Percentiles rank a stretch among this genome's conserved stretches.
Evolutionary conservation across 2,888 invertebrate species (phyloP).

Genomic region (Alviniconcha strummeri): DNA sequence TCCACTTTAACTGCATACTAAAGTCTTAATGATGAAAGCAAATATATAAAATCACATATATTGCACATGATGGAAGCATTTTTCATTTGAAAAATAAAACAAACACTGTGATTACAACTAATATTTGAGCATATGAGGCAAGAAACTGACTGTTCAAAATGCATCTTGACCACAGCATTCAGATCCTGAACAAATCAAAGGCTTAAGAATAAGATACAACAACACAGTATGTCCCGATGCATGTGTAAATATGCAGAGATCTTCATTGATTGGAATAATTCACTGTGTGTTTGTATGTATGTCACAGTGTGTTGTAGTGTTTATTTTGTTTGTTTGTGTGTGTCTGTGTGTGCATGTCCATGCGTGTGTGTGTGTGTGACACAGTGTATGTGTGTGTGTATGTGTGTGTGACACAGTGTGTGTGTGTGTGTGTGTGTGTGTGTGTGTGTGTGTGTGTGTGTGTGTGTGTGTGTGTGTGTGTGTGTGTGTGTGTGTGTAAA

Average conservation of each 20-base stretch:
- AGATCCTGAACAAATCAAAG: too few species aligned
- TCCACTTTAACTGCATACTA: too few species aligned
- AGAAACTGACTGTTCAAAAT: too few species aligned
- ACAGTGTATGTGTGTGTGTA: not conserved
- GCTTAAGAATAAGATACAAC: not conserved
- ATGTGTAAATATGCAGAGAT: not conserved
- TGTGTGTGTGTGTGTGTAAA: not conserved
- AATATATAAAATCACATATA: too few species aligned
- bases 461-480: not conserved
- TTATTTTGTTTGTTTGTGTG: not conserved
- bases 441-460: slow-evolving; percentile 5
- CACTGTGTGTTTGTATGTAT: not conserved
- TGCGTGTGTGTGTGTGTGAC: not conserved
- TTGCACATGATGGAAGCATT: too few species aligned
- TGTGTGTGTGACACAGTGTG: not conserved
- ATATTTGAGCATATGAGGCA: too few species aligned
- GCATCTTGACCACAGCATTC: too few species aligned
- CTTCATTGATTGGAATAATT: not conserved
- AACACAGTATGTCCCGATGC: not conserved
- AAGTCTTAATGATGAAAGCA: too few species aligned
- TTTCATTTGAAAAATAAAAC: too few species aligned
- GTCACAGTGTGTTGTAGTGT: not conserved
- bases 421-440: not conserved
- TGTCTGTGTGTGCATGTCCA: not conserved
- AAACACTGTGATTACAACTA: too few species aligned